phyloP scores from a whole-genome alignment of 2,888 invertebrate species.

The Achlya flavicornis region DNA sequence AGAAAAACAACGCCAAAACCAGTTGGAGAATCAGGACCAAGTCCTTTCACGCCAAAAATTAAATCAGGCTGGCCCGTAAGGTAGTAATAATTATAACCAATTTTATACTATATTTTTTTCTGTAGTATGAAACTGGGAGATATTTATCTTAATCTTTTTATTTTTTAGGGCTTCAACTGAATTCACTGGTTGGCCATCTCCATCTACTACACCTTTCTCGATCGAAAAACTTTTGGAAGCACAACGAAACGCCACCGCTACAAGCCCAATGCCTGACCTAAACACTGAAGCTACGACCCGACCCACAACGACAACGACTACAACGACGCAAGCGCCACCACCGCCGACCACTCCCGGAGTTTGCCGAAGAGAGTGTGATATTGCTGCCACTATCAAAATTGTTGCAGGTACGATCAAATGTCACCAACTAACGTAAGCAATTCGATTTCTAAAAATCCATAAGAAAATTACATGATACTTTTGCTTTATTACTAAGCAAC shows the following conservation, averaged over 20 bases:
- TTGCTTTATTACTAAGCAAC: too few species aligned
- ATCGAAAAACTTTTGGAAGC: conserved; percentile 91
- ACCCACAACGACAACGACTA: conserved; percentile 83
- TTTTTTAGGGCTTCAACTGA: conserved; percentile 91
- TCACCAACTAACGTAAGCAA: not conserved
- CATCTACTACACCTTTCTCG: conserved; percentile 93
- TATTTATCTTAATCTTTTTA: not conserved
- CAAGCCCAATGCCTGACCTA: conserved; percentile 75
- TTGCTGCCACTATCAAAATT: conserved; percentile 93
- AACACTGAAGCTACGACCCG: conserved; percentile 78
- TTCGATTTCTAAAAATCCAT: not conserved
- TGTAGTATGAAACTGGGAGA: not conserved
- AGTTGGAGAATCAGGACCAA: conserved; percentile 66
- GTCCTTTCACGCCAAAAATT: conserved; percentile 85
- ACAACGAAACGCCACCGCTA: conserved; percentile 85
- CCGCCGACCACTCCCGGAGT: conserved; percentile 91
- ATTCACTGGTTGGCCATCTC: conserved; percentile 96
- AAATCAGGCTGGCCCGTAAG: conserved; percentile 94
- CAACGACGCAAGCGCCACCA: conserved; percentile 88
- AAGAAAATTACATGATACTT: too few species aligned
- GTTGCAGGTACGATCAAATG: conserved; percentile 84
- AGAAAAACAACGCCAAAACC: conserved; percentile 85
- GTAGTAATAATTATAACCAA: conserved; percentile 59
- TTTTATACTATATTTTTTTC: conserved; percentile 7
- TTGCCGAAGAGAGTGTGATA: conserved; percentile 90